Percentiles rank a stretch among this genome's conserved stretches.
Evolutionary conservation across 2,888 invertebrate species (phyloP).

Genomic region (Mesochorus sp.): DNA sequence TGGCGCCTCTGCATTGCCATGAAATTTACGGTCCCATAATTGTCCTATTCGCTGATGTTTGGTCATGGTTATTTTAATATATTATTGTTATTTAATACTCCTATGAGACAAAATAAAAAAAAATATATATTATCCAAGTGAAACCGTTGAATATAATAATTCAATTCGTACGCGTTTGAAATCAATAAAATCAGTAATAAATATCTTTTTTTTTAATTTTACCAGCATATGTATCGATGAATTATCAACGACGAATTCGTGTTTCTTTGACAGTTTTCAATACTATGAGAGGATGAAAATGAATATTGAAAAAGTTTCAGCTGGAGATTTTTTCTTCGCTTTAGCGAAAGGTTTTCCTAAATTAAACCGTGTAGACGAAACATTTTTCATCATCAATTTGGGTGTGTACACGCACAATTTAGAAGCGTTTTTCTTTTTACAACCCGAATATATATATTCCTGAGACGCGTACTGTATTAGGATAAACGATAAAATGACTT

Average conservation of each 20-base stretch:
- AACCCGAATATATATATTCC: constrained; percentile 31
- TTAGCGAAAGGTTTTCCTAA: neutral
- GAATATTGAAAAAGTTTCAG: neutral
- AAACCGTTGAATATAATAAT: no score
- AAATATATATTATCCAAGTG: neutral
- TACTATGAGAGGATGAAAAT: neutral
- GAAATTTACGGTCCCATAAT: constrained; percentile 40
- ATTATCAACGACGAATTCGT: no score
- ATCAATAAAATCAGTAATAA: no score
- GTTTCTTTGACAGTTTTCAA: no score
- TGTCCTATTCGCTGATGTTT: constrained; percentile 20
- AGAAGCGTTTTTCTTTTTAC: constrained; percentile 51
- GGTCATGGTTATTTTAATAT: neutral
- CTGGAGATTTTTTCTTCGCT: no score
- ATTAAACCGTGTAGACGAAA: constrained; percentile 15
- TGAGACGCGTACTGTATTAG: neutral
- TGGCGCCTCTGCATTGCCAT: neutral
- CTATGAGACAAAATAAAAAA: neutral
- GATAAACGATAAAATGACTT: neutral
- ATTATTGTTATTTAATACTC: constrained; percentile 30
- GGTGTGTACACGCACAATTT: neutral
- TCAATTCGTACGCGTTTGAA: no score
- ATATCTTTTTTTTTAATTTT: no score
- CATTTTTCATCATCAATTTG: constrained; percentile 19
- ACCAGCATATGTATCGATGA: no score